Base-by-base conservation (phyloP, 1,140 invertebrate genomes). In the Zaprionus capensis region DNA sequence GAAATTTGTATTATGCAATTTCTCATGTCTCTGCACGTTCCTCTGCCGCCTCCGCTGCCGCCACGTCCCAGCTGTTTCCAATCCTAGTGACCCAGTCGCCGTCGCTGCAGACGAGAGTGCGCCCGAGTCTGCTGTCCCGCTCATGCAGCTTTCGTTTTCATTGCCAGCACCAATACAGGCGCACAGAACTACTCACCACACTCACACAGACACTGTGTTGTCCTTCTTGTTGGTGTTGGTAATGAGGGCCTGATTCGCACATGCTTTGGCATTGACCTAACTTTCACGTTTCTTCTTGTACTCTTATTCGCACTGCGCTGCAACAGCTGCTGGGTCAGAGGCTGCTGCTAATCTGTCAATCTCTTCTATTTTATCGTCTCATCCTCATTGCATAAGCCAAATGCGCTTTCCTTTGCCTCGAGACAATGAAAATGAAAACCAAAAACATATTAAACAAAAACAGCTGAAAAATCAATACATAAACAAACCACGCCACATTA, bases 241-340 rank as follows among this genome's bases (percentile, higher is more conserved):
- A 41, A 34, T 28, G 56, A 20, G 71, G 56, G 66, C 17, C 53
- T 49, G 55, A 59, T 70, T 80, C 67, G 83, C 83, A 88, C 83
- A 81, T 83, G 78, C 59, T 65, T 46, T 81, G 75, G 57, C 84
- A 87, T 88, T 87, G 84, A 87, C 84, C 85, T 71, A 81, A 67
- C 41, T 72, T 28, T 51, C 51, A 38, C 46, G 28, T 65, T 59
- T 56, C 15, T n/a, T 20, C 61, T 58, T 76, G 57, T 22, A 53
- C 51, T 34, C 24, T 78, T 14, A 22, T 51, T 41, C 24, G 58
- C n/a, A 38, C n/a, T 53, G 17, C 28, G 20, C 38, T 56, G 34
- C 46, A 76, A 62, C 74, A 72, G 70, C 63, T 72, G 74, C 61
- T 34, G 31, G 31, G 31, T 9, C 31, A 11, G 31, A 34, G 31